A percentile compares a stretch with the other conserved stretches of the same genome.
These are phyloP conservation scores for Lycopodina hypogea DNA, from an alignment of 37 sponge, comb jelly and placozoan genomes.

Conservation along the genomic window DNA sequence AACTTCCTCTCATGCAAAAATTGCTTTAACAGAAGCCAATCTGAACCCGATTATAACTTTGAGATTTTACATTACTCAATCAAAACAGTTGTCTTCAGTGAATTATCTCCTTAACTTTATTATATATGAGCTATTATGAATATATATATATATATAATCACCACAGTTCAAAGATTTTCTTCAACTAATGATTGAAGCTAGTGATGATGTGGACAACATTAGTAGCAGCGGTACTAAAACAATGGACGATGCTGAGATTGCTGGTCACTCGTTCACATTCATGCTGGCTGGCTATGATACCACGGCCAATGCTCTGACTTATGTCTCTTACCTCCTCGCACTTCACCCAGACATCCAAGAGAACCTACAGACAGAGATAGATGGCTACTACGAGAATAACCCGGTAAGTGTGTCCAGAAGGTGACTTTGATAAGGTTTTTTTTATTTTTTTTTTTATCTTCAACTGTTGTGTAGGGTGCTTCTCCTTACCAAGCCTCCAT, in stretches of 20 bases:
- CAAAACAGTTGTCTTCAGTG: not conserved
- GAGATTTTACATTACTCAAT: not conserved
- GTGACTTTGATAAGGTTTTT: too few species aligned
- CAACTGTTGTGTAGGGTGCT: too few species aligned
- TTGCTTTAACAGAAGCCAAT: too few species aligned
- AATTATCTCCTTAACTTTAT: not conserved
- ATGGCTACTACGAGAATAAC: too few species aligned
- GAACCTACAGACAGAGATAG: too few species aligned
- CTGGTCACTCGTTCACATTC: conserved; percentile 41
- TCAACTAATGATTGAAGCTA: conserved; percentile 53
- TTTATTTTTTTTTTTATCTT: too few species aligned
- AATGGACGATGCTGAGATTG: conserved; percentile 51
- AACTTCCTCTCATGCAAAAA: not conserved
- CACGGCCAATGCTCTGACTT: conserved; percentile 53
- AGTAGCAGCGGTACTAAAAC: not conserved
- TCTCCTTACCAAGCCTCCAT: too few species aligned
- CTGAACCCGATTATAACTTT: not conserved
- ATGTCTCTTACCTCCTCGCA: too few species aligned
- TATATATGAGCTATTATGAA: not conserved
- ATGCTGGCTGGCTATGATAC: conserved; percentile 71
- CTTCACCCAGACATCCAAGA: too few species aligned
- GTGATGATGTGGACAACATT: conserved; percentile 10
- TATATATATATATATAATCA: too few species aligned
- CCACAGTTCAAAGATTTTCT: conserved; percentile 49
- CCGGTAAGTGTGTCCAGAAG: too few species aligned